These are phyloP conservation scores for Crenichthys baileyi DNA, from an alignment of 2,797 vertebrate species.

Conservation along the genomic window DNA sequence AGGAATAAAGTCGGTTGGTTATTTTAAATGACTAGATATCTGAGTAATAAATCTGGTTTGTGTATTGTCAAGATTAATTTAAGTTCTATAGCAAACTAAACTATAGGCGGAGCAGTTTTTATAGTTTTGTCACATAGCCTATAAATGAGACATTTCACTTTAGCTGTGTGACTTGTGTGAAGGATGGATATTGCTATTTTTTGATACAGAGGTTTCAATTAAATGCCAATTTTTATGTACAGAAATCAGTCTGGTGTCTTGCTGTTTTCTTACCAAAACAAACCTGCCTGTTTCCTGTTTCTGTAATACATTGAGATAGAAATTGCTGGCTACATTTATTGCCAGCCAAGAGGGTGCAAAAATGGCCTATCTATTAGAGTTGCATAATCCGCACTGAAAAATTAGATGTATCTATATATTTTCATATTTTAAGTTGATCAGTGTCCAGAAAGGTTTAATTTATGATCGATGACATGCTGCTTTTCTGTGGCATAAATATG, in stretches of 20 bases:
- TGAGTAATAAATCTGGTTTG: slow-evolving; percentile 67
- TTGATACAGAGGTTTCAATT: slow-evolving; percentile 98
- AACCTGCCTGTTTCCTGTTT: not conserved
- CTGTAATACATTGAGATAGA: not conserved
- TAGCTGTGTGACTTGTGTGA: slow-evolving; percentile 85
- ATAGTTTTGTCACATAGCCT: slow-evolving; percentile 80
- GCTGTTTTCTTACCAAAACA: slow-evolving; percentile 28
- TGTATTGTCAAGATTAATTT: slow-evolving; percentile 87
- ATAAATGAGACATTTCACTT: slow-evolving; percentile 81
- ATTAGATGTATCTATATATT: not conserved
- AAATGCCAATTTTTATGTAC: slow-evolving; percentile 93
- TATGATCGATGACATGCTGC: not conserved
- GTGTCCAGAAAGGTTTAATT: not conserved
- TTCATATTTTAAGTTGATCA: too few species aligned
- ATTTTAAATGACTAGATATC: slow-evolving; percentile 63
- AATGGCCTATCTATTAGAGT: not conserved
- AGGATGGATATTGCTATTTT: slow-evolving; percentile 92
- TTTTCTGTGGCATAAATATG: not conserved
- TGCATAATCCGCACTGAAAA: not conserved
- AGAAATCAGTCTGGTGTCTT: slow-evolving; percentile 69
- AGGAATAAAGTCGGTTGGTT: slow-evolving; percentile 52
- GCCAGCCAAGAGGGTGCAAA: not conserved
- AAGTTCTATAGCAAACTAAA: slow-evolving; percentile 81
- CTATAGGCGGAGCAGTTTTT: slow-evolving; percentile 75
- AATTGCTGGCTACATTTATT: not conserved